Base-by-base conservation (phyloP, 2,888 invertebrate genomes). In the Cheilosia vernalis region DNA sequence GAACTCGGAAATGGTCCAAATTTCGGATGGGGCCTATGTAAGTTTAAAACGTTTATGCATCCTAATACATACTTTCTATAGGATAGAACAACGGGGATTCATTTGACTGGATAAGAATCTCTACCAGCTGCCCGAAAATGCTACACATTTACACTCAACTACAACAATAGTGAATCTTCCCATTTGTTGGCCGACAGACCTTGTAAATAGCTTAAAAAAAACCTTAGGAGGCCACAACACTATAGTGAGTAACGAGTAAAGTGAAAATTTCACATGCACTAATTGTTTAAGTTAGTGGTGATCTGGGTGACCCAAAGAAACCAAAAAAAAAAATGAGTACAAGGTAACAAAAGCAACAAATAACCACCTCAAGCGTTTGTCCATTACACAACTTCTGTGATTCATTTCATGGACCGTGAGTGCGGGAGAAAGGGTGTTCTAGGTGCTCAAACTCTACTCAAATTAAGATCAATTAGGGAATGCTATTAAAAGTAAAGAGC, bases 251-350 rank as follows among this genome's bases (percentile, higher is more conserved):
- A 58, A 67, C 7, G n/a, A 24, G 51, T 51, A 15, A 40, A 60
- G 51, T 66, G 40, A 67, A 37, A 76, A 67, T 67, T 60, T 51
- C 42, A 64, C 56, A 58, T 49, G 3, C 56, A 58, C 47, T 64
- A 42, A 67, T 74, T 53, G 13, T 40, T 17, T 21, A 19, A 27
- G 42, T 10, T 27, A 10, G 40, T 30, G 53, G 64, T 83, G 78
- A 78, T 61, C 72, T 66, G 72, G 40, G 55, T 82, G 78, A 82
- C 70, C 66, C 33, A 66, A n/a, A 69, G 19, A 63, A 51, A 47
- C 4, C 4, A 13, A 30, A 56, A 47, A 3, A 60, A 19, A 72
- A 47, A 77, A 76, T 37, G 13, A 60, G 37, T 61, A 67, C 67
- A 74, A 74, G 56, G 61, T 17, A 56, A 53, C 40, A 40, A 42